Evolutionary conservation across 2,797 vertebrate genomes (phyloP), one percentile per base, ranked within the genome.

Genomic region (Lutjanus argentimaculatus): DNA sequence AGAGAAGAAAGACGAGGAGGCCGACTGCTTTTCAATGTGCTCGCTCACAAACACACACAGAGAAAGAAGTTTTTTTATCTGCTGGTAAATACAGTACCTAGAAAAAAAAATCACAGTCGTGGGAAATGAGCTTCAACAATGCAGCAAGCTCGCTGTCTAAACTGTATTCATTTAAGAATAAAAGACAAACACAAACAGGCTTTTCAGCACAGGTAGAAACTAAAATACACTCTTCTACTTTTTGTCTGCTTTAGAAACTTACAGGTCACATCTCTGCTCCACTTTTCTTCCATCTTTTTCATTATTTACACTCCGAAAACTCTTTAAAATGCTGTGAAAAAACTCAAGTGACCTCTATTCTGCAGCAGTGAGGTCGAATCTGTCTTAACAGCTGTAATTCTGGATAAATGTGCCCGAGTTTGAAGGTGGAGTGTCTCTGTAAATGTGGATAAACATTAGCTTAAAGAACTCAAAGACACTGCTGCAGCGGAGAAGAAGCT

Each of bases 121-220:
- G 46, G 49, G 52, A 84, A 75, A 80, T 73, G 65, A 74, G 72
- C 63, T 40, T 62, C 72, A 48, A 25, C 77, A 68, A 46, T 52
- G 69, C 30, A 1, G 6, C 67, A 1, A 2, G 2, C 42, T 7
- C 0, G 8, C 64, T 67, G 0, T 52, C 56, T 21, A 14, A 67
- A 76, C 30, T 48, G 59, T 55, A 77, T 63, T 83, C 53, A 59
- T 76, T 74, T 49, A 8, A 65, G 72, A 52, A 67, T 7, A 63
- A 76, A 49, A 49, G 14, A 36, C 16, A n/a, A 65, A 65, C 67
- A 59, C 17, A 63, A 69, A 57, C 22, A 48, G 17, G 21, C 36
- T 67, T 56, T 76, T 66, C 51, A 49, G 45, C 17, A 7, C 11
- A 48, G 21, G 67, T 51, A 59, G 43, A 64, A 42, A 13, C 55